These are phyloP conservation scores for Zaprionus ornatus DNA, from an alignment of 1,140 invertebrate species.

Conservation along the genomic window DNA sequence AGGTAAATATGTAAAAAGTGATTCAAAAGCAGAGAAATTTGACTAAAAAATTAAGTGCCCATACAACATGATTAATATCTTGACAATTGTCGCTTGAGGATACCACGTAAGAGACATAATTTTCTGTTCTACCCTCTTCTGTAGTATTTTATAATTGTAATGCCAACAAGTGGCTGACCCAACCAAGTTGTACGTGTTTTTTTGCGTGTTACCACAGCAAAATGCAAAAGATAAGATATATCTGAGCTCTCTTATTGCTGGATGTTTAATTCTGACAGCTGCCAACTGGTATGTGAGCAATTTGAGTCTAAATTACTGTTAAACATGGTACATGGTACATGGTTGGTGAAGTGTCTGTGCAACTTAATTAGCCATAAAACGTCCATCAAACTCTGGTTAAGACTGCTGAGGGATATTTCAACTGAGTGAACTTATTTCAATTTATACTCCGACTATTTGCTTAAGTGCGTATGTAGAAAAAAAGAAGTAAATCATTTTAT, in stretches of 20 bases:
- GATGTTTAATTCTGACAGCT: slow-evolving; percentile 27
- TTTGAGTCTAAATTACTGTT: slow-evolving; percentile 51
- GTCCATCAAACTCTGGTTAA: neutral
- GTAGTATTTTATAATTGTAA: slow-evolving; percentile 51
- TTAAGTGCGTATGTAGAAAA: slow-evolving; percentile 1
- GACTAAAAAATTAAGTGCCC: slow-evolving; percentile 14
- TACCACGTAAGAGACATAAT: slow-evolving; percentile 57
- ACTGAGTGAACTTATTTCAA: neutral
- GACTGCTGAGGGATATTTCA: neutral
- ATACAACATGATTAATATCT: slow-evolving; percentile 53
- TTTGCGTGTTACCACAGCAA: neutral
- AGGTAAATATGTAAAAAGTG: neutral
- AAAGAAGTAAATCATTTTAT: slow-evolving; percentile 50
- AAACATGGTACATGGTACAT: slow-evolving; percentile 48
- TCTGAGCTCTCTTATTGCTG: neutral
- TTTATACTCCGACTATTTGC: neutral
- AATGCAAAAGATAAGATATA: neutral
- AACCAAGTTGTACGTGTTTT: neutral
- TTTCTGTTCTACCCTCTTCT: slow-evolving; percentile 37
- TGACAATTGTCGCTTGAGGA: slow-evolving; percentile 31
- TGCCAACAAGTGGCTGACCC: slow-evolving; percentile 26
- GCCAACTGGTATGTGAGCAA: slow-evolving; percentile 58
- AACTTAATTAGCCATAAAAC: slow-evolving; percentile 1
- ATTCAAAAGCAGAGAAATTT: slow-evolving; percentile 51
- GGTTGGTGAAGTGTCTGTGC: neutral